Conservation (phyloP, 2,113 vertebrate genomes). For the Loxodonta africana region DNA sequence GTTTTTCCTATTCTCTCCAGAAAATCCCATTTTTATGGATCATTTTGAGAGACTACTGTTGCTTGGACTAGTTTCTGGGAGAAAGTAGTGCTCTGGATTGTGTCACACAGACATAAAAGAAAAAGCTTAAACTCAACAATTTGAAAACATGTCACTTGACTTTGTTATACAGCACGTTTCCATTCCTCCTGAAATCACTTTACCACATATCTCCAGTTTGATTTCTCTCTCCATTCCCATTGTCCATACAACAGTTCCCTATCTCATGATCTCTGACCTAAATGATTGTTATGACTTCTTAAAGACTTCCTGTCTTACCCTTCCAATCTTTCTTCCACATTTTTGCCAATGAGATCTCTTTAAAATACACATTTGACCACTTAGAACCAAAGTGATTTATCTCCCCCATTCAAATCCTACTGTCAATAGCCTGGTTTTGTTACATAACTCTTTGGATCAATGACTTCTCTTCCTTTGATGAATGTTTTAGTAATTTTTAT, state of each 20-base stretch:
- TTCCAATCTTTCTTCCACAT: not conserved
- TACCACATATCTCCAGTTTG: not conserved
- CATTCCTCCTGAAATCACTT: not conserved
- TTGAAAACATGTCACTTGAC: not conserved
- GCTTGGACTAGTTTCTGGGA: not conserved
- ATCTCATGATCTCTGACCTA: not conserved
- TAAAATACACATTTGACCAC: not conserved
- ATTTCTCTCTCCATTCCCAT: not conserved
- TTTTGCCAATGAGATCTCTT: not conserved
- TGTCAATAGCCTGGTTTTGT: not conserved
- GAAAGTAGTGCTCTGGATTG: not conserved
- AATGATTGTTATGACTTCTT: not conserved
- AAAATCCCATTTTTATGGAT: constrained; percentile 44
- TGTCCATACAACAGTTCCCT: not conserved
- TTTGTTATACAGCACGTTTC: not conserved
- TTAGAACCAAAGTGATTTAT: not conserved
- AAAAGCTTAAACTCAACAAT: not conserved
- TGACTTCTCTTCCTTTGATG: not conserved
- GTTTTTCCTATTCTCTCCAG: constrained; percentile 5
- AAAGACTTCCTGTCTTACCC: not conserved
- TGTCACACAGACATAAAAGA: not conserved
- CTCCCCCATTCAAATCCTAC: not conserved
- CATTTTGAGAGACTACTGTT: not conserved
- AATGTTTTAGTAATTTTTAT: not conserved
- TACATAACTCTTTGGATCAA: not conserved